Percentiles rank a stretch among this genome's conserved stretches.
Evolutionary conservation across 2,113 vertebrate species (phyloP).

Genomic region (Prochilodus magdalenae): DNA sequence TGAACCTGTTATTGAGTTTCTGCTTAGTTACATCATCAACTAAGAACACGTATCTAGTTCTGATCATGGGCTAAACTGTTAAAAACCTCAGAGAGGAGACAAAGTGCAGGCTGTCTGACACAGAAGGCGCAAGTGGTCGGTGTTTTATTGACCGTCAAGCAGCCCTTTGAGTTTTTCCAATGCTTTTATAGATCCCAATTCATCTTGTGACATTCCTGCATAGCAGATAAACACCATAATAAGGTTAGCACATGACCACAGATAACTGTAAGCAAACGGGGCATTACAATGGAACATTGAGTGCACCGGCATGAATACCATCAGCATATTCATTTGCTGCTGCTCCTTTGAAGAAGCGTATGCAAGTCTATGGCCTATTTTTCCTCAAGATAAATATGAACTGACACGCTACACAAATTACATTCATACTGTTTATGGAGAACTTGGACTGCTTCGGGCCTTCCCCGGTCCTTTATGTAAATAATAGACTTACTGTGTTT

Average conservation of each 20-base stretch:
- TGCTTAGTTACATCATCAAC: no score
- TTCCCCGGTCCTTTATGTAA: not conserved
- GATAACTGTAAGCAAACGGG: not conserved
- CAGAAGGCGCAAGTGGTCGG: not conserved
- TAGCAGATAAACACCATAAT: not conserved
- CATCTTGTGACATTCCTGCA: slow-evolving; percentile 10
- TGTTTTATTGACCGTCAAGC: not conserved
- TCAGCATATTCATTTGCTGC: not conserved
- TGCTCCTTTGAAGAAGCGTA: not conserved
- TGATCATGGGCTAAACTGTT: no score
- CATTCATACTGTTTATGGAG: slow-evolving; percentile 4
- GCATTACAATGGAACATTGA: not conserved
- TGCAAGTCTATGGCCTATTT: not conserved
- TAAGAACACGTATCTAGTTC: no score
- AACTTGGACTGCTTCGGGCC: not conserved
- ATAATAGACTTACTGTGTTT: slow-evolving; percentile 1
- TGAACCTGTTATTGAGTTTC: not conserved
- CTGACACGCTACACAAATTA: not conserved
- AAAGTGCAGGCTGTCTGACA: not conserved
- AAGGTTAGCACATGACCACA: not conserved
- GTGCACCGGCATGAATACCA: not conserved
- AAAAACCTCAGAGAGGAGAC: no score
- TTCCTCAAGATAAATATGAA: not conserved
- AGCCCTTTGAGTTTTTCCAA: not conserved
- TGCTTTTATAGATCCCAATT: not conserved